A percentile compares a stretch with the other conserved stretches of the same genome.
These are phyloP conservation scores for Rhynchopsitta pachyrhyncha DNA, from an alignment of 2,113 vertebrate genomes.

Conservation along the genomic window DNA sequence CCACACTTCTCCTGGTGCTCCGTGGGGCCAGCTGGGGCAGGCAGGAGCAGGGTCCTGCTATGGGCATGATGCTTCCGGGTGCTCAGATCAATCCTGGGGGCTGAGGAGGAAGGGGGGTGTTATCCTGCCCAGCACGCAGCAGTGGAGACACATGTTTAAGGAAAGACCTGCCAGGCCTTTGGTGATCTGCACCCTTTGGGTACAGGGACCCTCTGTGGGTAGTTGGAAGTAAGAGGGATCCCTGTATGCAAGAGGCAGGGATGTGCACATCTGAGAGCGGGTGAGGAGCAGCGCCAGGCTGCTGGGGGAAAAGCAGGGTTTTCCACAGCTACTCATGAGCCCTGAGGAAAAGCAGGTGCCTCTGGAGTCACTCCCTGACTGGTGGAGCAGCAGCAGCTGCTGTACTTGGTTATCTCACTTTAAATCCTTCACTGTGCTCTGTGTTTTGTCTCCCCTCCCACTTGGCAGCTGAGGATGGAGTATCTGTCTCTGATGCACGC, in stretches of 20 bases:
- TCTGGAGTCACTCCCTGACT: background rate
- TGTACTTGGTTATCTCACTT: slow-evolving; percentile 7
- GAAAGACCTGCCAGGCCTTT: background rate
- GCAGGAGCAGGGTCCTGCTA: background rate
- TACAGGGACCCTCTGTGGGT: background rate
- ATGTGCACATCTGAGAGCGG: background rate
- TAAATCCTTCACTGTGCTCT: background rate
- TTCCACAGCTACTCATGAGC: background rate
- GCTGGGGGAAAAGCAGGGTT: background rate
- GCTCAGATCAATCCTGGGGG: background rate
- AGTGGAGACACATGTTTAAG: background rate
- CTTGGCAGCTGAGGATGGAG: slow-evolving; percentile 91
- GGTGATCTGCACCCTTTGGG: background rate
- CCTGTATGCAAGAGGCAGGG: background rate
- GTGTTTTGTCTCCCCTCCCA: slow-evolving; percentile 39
- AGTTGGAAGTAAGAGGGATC: background rate
- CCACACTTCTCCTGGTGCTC: background rate
- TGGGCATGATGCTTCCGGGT: background rate
- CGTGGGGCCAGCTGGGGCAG: background rate
- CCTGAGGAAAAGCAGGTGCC: slow-evolving; percentile 1
- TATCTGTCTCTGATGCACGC: slow-evolving; percentile 97
- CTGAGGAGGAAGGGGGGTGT: background rate
- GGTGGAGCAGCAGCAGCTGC: background rate
- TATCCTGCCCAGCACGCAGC: background rate
- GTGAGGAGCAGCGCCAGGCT: background rate